These are phyloP conservation scores for Agapetus fuscipes DNA, from an alignment of 2,888 invertebrate species.

Conservation along the genomic window DNA sequence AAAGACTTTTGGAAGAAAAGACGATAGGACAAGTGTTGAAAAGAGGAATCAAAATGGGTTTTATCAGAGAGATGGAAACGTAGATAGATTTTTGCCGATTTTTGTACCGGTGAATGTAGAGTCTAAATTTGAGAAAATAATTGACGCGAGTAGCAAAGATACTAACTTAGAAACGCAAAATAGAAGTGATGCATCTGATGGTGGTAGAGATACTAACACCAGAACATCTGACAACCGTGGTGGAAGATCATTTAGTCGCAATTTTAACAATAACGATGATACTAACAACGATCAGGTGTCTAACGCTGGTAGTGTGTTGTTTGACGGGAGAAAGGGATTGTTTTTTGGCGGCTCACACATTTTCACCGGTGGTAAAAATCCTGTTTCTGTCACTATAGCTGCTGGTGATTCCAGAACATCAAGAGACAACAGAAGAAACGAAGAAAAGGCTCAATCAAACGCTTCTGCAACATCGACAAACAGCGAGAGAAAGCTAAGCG, in stretches of 20 bases:
- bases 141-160: background rate
- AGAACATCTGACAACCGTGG: background rate
- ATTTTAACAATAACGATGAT: background rate
- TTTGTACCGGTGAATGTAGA: conserved; percentile 14
- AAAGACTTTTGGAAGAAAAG: conserved; percentile 34
- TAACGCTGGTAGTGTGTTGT: too few relatives aligned
- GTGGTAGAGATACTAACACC: background rate
- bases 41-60: conserved; percentile 38
- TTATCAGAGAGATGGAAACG: conserved; percentile 27
- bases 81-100: conserved; percentile 11
- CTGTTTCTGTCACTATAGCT: background rate
- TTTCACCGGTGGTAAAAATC: background rate
- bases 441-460: background rate
- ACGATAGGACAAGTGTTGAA: conserved; percentile 31
- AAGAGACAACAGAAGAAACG: background rate
- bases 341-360: too few relatives aligned
- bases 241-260: background rate
- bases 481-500: background rate
- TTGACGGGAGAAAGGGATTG: too few relatives aligned
- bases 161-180: too few relatives aligned
- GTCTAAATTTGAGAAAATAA: conserved; percentile 5
- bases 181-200: background rate
- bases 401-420: background rate
- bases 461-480: background rate
- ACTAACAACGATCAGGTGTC: background rate